Conservation (phyloP, 2,113 vertebrate species). For the Jaculus jaculus region DNA sequence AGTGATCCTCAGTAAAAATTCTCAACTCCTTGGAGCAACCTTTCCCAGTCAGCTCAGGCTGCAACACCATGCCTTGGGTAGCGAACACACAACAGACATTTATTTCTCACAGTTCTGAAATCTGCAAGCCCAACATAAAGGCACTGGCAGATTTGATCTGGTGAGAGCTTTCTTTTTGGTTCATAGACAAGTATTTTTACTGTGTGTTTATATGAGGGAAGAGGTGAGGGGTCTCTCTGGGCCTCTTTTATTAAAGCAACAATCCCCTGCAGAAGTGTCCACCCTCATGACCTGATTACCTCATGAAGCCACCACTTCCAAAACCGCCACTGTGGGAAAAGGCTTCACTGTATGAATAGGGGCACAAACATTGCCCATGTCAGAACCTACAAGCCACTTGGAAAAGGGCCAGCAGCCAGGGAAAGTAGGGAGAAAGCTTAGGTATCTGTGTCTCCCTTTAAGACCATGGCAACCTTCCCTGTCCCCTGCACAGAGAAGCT, state of each 20-base stretch:
- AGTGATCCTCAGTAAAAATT: neutral
- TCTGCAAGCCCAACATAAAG: neutral
- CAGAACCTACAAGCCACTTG: neutral
- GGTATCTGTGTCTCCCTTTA: neutral
- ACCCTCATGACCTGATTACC: neutral
- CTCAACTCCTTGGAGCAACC: neutral
- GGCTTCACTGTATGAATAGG: neutral
- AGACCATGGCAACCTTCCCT: neutral
- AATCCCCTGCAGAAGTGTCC: neutral
- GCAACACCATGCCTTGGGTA: fast-evolving
- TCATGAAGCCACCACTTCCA: neutral
- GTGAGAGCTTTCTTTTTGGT: neutral
- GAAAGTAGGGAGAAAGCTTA: too few species aligned
- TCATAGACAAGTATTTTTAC: neutral
- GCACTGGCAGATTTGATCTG: neutral
- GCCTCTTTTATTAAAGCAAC: neutral
- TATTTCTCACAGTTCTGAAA: neutral
- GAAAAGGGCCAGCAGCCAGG: fast-evolving
- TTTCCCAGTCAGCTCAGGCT: too few species aligned
- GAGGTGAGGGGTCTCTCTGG: neutral
- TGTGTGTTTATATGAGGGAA: neutral
- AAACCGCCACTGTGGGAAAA: neutral
- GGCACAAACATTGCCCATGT: neutral
- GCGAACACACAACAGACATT: neutral
- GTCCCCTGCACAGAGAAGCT: neutral